Base-by-base conservation (phyloP, 2,797 vertebrate genomes). In the Thunnus albacares region DNA sequence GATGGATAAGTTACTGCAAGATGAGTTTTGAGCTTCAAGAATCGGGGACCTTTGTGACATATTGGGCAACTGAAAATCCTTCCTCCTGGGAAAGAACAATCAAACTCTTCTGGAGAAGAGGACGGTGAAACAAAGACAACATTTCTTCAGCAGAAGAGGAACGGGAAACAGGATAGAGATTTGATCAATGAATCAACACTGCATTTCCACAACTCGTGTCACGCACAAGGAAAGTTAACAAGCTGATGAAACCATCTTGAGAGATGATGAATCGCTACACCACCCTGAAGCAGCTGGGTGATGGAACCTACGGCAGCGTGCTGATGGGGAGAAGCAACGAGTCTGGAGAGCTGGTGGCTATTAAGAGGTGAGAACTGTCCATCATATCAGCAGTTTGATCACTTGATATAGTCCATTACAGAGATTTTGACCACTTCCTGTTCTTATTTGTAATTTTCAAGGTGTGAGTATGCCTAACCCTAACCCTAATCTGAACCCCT, bases 291-390 rank as follows among this genome's bases (percentile, higher is more conserved):
- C 98, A 99, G 84, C 85, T 99, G 71, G 98, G 98, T 9, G 98
- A 99, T 24, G 98, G 98, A 82, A 99, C 98, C 45, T 99, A 99
- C 0, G 98, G 98, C 68, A 98, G 97, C 0, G 98, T 99, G 68
- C 87, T 99, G 47, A 98, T 99, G 98, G 98, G 97, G 60, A 97
- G 96, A 90, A 99, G 96, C 92, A 98, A 97, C 0, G 97, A 99
- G 83, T 97, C 98, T 0, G 98, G 98, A 84, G 98, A 99, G 85
- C 94, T 99, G 88, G 98, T 99, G 84, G 98, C 98, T 59, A 99
- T 99, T 83, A 99, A 99, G 91, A 98, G 97, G 98, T 99, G 92
- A 59, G 90, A 51, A 51, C 7, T 9, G 17, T 49, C 47, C 47
- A 12, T 5, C 38, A 41, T 9, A 35, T 35, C 35, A 41, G 2